Evolutionary conservation across 2,888 invertebrate genomes (phyloP).

Genomic region (Abscondita cerata): DNA sequence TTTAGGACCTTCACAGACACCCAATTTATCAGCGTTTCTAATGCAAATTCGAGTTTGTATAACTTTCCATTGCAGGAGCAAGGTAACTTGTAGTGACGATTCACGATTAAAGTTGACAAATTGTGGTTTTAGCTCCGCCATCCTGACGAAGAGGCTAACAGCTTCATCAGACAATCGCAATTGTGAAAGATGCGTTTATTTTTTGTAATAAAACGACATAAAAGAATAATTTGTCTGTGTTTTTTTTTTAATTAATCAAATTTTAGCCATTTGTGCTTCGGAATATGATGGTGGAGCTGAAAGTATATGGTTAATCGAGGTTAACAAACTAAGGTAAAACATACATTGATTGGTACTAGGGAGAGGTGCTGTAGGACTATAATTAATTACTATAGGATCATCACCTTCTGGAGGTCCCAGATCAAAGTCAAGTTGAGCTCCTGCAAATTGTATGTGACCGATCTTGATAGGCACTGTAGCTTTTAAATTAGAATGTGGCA

Average conservation of each 20-base stretch:
- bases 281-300: too few relatives aligned
- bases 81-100: background rate
- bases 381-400: too few relatives aligned
- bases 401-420: background rate
- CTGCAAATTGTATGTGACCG: constrained; percentile 4
- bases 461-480: background rate
- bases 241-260: too few relatives aligned
- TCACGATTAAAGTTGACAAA: background rate
- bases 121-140: constrained; percentile 12
- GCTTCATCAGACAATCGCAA: background rate
- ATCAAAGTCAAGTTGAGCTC: background rate
- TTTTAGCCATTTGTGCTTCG: too few relatives aligned
- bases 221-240: too few relatives aligned
- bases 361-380: too few relatives aligned
- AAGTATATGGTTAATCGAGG: too few relatives aligned
- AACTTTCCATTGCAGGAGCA: background rate
- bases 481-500: constrained; percentile 8
- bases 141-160: constrained; percentile 18
- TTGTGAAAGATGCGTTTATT: background rate
- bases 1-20: too few relatives aligned
- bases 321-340: too few relatives aligned
- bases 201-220: background rate
- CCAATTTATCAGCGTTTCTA: too few relatives aligned
- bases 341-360: too few relatives aligned
- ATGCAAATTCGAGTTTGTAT: background rate